These are phyloP conservation scores for Chloropsis hardwickii DNA, from an alignment of 2,113 vertebrate genomes.

Conservation along the genomic window DNA sequence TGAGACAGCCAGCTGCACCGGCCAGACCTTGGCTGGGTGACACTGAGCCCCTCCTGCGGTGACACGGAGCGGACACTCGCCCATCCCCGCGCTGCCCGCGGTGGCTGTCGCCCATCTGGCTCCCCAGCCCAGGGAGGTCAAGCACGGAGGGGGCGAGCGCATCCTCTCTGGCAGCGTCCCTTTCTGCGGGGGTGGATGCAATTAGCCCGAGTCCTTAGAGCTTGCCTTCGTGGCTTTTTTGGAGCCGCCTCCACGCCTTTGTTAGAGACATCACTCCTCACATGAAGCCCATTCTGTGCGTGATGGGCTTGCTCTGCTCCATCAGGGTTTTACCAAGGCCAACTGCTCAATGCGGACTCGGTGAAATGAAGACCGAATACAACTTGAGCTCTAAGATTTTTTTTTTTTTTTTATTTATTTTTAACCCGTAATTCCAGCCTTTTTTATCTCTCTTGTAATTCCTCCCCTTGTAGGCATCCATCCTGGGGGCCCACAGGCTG, in stretches of 20 bases:
- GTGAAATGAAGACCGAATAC: background rate
- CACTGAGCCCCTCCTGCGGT: background rate
- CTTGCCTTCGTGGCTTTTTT: background rate
- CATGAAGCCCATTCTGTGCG: background rate
- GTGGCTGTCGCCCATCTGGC: background rate
- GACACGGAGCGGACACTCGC: rapidly evolving
- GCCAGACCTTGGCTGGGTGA: background rate
- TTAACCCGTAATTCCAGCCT: background rate
- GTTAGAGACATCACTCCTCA: background rate
- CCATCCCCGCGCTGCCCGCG: rapidly evolving
- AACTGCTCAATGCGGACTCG: rapidly evolving
- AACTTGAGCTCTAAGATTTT: background rate
- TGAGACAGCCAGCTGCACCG: rapidly evolving
- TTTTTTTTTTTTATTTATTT: background rate
- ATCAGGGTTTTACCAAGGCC: background rate
- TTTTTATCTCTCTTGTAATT: background rate
- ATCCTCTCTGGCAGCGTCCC: rapidly evolving
- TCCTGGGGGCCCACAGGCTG: background rate
- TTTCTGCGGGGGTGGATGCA: background rate
- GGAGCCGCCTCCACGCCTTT: background rate
- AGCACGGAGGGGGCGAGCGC: rapidly evolving
- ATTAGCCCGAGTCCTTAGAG: background rate
- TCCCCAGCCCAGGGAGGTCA: background rate
- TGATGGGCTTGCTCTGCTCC: rapidly evolving
- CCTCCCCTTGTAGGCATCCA: background rate